A percentile compares a stretch with the other conserved stretches of the same genome.
phyloP scores from a whole-genome alignment of 64 coral and sea anemone species.

The Stylophora pistillata region DNA sequence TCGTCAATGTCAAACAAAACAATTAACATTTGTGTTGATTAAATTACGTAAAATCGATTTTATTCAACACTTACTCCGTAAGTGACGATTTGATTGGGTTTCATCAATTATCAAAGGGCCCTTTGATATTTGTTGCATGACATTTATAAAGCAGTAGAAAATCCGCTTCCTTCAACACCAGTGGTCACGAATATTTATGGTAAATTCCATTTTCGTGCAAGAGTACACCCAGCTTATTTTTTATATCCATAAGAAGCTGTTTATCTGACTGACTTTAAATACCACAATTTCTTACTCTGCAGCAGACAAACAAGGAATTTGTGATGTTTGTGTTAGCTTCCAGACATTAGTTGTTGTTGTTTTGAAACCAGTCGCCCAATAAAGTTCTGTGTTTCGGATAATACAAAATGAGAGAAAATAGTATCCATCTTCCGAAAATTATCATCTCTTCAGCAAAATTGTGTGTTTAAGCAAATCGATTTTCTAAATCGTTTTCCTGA shows the following conservation, averaged over 20 bases:
- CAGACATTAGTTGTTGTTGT: not conserved
- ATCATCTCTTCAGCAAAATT: not conserved
- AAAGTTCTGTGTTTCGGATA: not conserved
- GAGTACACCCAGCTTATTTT: not conserved
- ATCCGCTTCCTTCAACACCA: not conserved
- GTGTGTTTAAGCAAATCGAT: constrained; percentile 7
- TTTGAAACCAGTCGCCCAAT: not conserved
- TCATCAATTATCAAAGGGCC: not conserved
- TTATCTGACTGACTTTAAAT: not conserved
- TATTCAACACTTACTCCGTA: not conserved
- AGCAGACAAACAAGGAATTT: not conserved
- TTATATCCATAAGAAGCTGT: not conserved
- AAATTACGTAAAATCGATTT: not conserved
- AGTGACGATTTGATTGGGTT: not conserved
- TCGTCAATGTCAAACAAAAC: not conserved
- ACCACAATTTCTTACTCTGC: not conserved
- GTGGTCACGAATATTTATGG: not conserved
- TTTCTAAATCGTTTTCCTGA: not conserved
- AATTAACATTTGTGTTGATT: not conserved
- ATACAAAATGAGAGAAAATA: not conserved
- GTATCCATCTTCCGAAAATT: not conserved
- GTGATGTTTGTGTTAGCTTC: not conserved
- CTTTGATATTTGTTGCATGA: not conserved
- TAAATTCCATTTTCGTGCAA: not conserved
- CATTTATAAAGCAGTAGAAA: not conserved